phyloP scores from a whole-genome alignment of 2,113 vertebrate species.

The Indicator maculatus region DNA sequence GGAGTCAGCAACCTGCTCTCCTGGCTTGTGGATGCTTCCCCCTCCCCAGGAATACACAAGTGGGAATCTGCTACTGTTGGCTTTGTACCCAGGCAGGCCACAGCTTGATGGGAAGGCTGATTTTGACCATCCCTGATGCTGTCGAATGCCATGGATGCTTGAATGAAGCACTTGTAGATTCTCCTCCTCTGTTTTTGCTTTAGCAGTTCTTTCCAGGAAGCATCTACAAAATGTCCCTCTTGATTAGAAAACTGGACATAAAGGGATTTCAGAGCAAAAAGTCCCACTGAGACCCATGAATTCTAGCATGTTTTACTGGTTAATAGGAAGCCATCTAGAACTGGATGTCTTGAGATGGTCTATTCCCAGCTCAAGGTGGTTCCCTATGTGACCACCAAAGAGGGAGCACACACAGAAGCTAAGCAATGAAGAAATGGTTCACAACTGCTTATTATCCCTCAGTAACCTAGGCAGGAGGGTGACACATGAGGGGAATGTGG shows the following conservation, averaged over 20 bases:
- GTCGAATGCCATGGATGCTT: background rate
- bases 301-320: conserved; percentile 15
- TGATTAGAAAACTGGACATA: background rate
- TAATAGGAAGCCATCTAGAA: conserved; percentile 5
- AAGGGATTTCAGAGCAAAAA: conserved; percentile 37
- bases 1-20: background rate
- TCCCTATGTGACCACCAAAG: conserved; percentile 49
- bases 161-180: conserved; percentile 2
- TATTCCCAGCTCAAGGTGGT: background rate
- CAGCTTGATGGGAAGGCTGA: background rate
- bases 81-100: conserved; percentile 30
- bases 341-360: conserved; percentile 19
- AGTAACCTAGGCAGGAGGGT: conserved; percentile 30
- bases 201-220: background rate
- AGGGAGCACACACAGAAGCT: conserved; percentile 66
- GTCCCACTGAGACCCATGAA: conserved; percentile 10
- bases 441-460: conserved; percentile 60
- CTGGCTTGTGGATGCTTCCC: background rate
- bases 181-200: background rate
- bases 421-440: conserved; percentile 69
- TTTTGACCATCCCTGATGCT: background rate
- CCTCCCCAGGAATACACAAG: background rate
- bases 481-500: background rate
- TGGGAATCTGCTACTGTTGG: conserved; percentile 34
- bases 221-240: background rate